Conservation (phyloP, 2,888 invertebrate species). For the Linnaemya tessellans region DNA sequence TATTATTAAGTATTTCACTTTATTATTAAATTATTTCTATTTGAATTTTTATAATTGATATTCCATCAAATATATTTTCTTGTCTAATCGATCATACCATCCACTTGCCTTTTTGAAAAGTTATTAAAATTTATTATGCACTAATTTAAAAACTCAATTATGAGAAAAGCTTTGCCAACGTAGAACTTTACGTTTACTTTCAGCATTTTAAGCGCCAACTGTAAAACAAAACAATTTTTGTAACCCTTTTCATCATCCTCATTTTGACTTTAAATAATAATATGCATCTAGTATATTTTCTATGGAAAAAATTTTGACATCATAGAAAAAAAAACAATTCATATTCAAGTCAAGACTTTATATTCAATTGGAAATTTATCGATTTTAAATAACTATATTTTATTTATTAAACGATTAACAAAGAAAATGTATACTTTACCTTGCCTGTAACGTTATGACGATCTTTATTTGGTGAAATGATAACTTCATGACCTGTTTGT, state of each 20-base stretch:
- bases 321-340: neutral
- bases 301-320: neutral
- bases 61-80: too few species aligned
- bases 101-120: too few species aligned
- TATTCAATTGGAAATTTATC: constrained; percentile 34
- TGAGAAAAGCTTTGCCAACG: too few species aligned
- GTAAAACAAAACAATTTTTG: neutral
- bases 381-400: neutral
- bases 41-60: too few species aligned
- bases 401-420: neutral
- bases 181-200: too few species aligned
- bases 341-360: neutral
- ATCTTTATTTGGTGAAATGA: constrained; percentile 95
- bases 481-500: constrained; percentile 95
- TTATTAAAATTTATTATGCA: too few species aligned
- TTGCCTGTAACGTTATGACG: constrained; percentile 91
- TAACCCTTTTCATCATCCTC: neutral
- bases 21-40: too few species aligned
- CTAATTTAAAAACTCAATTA: too few species aligned
- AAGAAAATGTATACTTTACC: constrained; percentile 84
- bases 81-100: too few species aligned
- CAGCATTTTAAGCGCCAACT: too few species aligned
- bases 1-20: too few species aligned
- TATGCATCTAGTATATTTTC: neutral
- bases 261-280: too few species aligned